Evolutionary conservation across 2,888 invertebrate species (phyloP).

Genomic region (Pterostichus madidus): DNA sequence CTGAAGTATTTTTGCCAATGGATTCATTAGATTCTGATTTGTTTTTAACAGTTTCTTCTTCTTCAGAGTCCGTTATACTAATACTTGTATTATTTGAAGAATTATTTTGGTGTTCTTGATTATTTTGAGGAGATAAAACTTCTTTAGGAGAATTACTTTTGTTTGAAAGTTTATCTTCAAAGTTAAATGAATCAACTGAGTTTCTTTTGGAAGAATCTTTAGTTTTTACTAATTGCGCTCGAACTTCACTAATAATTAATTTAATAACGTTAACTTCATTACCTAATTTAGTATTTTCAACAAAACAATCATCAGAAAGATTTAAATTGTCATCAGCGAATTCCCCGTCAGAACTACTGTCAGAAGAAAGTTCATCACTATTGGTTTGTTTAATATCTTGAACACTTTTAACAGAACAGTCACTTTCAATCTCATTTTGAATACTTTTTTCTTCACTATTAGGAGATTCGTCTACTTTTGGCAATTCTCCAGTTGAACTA

Average conservation of each 20-base stretch:
- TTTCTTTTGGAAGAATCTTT: conserved; percentile 42
- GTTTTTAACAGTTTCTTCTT: conserved; percentile 54
- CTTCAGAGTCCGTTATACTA: conserved; percentile 45
- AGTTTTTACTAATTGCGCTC: conserved; percentile 70
- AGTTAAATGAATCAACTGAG: conserved; percentile 51
- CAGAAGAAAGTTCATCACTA: conserved; percentile 18
- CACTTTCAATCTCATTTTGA: conserved; percentile 60
- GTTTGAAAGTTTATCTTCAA: conserved; percentile 52
- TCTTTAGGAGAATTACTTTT: conserved; percentile 52
- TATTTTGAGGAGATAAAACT: conserved; percentile 14
- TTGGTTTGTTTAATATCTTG: conserved; percentile 12
- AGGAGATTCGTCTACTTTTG: conserved; percentile 62
- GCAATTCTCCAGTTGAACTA: conserved; percentile 18
- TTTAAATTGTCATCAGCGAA: conserved; percentile 10
- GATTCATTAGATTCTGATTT: conserved; percentile 54
- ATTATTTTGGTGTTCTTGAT: conserved; percentile 2
- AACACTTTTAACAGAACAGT: conserved; percentile 65
- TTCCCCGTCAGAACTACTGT: conserved; percentile 12
- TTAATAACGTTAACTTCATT: conserved; percentile 69
- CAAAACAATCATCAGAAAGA: conserved; percentile 27
- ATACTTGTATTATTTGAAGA: conserved; percentile 50
- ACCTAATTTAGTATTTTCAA: conserved; percentile 36
- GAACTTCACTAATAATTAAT: conserved; percentile 72
- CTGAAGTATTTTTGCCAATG: conserved; percentile 16
- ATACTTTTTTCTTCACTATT: conserved; percentile 33